Evolutionary conservation across 64 coral and sea anemone species (phyloP).

Genomic region (Stichodactyla mertensii): DNA sequence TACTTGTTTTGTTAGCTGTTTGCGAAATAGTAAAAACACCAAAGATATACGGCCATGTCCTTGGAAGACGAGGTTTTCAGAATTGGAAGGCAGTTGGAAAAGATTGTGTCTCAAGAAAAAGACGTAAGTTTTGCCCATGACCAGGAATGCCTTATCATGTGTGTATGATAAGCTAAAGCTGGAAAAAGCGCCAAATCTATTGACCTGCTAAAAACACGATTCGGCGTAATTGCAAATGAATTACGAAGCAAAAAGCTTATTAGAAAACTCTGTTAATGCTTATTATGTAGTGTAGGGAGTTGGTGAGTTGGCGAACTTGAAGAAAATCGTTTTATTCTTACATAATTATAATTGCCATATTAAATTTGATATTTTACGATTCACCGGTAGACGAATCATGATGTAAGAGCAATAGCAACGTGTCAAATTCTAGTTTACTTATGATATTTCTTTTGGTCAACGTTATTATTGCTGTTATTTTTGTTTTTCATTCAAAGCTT

Average conservation of each 20-base stretch:
- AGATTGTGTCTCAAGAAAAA: conserved; percentile 64
- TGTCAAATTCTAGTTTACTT: too few species aligned
- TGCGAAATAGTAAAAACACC: background rate
- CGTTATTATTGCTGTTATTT: too few species aligned
- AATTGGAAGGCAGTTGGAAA: conserved; percentile 72
- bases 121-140: conserved; percentile 31
- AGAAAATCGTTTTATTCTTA: background rate
- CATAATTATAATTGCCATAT: background rate
- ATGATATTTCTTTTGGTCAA: too few species aligned
- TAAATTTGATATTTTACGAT: background rate
- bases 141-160: background rate
- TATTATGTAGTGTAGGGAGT: background rate
- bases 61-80: conserved; percentile 64
- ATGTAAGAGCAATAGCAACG: background rate
- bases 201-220: background rate
- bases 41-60: conserved; percentile 32
- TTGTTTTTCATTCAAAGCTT: too few species aligned
- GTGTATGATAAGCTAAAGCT: background rate
- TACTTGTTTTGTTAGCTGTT: conserved; percentile 18
- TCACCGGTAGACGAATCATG: background rate
- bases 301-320: background rate
- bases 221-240: background rate
- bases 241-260: background rate
- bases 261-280: background rate
- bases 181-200: background rate